Base-by-base conservation (phyloP, 1,140 invertebrate species). In the Acyrthosiphon pisum region DNA sequence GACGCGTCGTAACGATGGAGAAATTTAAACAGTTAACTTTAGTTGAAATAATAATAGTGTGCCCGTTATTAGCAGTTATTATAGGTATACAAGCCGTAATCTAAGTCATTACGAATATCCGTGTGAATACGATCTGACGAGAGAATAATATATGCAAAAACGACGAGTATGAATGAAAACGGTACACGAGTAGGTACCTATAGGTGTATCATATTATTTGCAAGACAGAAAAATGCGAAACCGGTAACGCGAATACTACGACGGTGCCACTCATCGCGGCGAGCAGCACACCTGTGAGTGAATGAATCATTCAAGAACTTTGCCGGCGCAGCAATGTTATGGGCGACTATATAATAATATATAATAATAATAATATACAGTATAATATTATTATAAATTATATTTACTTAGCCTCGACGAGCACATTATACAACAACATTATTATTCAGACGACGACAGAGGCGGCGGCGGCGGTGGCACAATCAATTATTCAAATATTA, bases 401-500 rank as follows among this genome's bases (percentile, higher is more conserved):
- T 89, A 89, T 89, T 89, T 41, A 37, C 50, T 89, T 89, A 89
- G 14, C 50, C 88, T 89, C 88, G 35, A 8, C 48, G 7, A 53
- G 48, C 53, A 56, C 35, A 41, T 37, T 53, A 53, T 88, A 88
- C 41, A 46, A 37, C 35, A 26, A 37, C 88, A 56, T 89, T 89
- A 89, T 89, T 89, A 89, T 89, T 89, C 88, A 89, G 88, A 35
- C 46, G n/a, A 26, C 88, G 50, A 26, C 88, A 56, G n/a, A 48
- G 48, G 48, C 48, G 48, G 87, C 48, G 37, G 87, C 44, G 44
- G 44, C 44, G 30, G 30, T n/a, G n/a, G n/a, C 22, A 89, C 87
- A 89, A 89, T 89, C 87, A 89, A 89, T 89, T 89, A 89, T 89
- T 89, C 50, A 56, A 89, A 89, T 90, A 90, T 60, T 68, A 41